Conservation (phyloP, 2,113 vertebrate species). For the Donacobius atricapilla region DNA sequence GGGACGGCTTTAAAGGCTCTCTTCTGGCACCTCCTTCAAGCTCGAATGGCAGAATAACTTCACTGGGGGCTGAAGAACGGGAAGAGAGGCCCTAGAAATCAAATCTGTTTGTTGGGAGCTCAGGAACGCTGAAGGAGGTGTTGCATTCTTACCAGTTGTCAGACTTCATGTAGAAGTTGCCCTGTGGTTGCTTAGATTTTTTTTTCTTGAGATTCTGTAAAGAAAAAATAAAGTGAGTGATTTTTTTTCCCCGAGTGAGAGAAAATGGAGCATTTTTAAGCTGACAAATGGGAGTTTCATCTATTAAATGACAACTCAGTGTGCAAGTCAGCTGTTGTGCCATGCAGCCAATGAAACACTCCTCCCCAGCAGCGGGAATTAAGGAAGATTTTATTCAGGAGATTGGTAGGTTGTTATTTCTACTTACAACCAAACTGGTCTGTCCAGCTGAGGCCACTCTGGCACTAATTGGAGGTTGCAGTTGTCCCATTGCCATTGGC, state of each 20-base stretch:
- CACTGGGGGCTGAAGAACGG: neutral
- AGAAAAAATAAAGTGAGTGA: neutral
- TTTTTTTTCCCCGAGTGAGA: neutral
- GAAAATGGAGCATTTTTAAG: neutral
- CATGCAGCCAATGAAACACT: neutral
- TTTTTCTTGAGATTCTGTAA: neutral
- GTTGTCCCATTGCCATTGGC: neutral
- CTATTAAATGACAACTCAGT: neutral
- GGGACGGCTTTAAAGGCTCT: rapidly evolving
- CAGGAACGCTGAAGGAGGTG: neutral
- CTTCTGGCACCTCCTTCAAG: neutral
- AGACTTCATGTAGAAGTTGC: neutral
- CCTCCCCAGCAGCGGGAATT: neutral
- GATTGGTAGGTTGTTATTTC: neutral
- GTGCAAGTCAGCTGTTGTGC: neutral
- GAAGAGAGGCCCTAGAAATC: neutral
- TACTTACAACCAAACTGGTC: neutral
- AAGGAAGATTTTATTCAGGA: neutral
- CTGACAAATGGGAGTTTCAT: neutral
- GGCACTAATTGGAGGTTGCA: neutral
- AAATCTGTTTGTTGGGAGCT: neutral
- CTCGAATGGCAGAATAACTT: neutral
- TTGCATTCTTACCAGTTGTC: rapidly evolving
- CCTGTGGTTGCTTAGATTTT: neutral
- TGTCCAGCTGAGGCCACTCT: neutral